Evolutionary conservation across 30 jellyfish, hydroid and myxozoan species (phyloP), one percentile per base, ranked within the genome.

Genomic region (Aurelia aurita complex sp. Pacific): DNA sequence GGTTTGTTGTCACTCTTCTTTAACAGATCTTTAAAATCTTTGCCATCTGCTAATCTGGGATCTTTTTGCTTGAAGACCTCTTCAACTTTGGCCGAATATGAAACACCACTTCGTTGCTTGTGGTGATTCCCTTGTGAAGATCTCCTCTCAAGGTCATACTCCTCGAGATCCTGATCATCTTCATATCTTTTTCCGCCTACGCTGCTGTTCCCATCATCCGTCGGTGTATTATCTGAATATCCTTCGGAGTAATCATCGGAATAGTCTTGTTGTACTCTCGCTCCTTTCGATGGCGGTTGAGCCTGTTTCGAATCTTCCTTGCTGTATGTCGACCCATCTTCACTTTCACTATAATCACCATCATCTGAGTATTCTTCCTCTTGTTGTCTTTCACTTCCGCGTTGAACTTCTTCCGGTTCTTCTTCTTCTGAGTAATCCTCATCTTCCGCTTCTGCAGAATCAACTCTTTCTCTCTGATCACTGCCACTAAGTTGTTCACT

Each of bases 11-110:
- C 91, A 67, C 91, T 74, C 82, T 80, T 94, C 64, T 85, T 83
- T 2, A 94, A 88, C 79, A 90, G 80, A n/a, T 85, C 95, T 67
- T 94, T 94, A 80, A 94, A 94, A 50, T 81, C 95, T 73, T 79
- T 69, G 9, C 97, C 99, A 15, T 85, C 96, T 14, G 90, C 87
- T 5, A 94, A 73, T 16, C 97, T 97, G 15, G 99, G 99, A 77
- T 94, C 99, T 75, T 91, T 96, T 33, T 65, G 82, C 68, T 78
- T 85, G 72, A 94, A 69, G 4, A 76, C 96, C 67, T 88, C 96
- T 11, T 94, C 99, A 14, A 89, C 85, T 19, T 89, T 80, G 16
- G 69, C 74, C 2, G 62, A 79, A 35, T 67, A 62, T 36, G 93
- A 57, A 7, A 82, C 19, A 23, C 87, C 83, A 17, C 59, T 18